Evolutionary conservation across 2,113 vertebrate genomes (phyloP), one percentile per base, ranked within the genome.

Genomic region (Picathartes gymnocephalus): DNA sequence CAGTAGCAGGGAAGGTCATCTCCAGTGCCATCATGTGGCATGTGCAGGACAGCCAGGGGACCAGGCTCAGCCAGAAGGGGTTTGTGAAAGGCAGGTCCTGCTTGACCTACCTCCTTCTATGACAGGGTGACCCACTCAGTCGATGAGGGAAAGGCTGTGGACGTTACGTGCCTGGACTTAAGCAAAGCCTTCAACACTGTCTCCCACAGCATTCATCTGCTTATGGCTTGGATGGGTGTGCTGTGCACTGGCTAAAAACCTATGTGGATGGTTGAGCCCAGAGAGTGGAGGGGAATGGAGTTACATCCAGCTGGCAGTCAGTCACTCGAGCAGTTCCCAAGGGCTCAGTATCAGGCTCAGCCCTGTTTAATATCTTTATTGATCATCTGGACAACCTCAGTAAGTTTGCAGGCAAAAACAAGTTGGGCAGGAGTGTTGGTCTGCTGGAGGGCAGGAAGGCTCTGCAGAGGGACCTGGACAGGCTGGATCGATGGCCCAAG

Each of bases 401-500:
- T 28, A 17, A 35, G 11, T 51, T 30, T 66, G 23, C 33, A 45
- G 4, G 8, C 13, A n/a, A 68, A 39, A 66, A 11, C 24, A 58
- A 30, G 19, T 4, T 24, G 6, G 33, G 6, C 5, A 8, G 45
- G 11, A 58, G 21, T 50, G 19, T 5, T 69, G 33, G 24, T 60
- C 39, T 60, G 23, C 39, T 60, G 44, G 13, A 39, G 28, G 2
- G 12, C 27, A 45, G 15, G 9, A 18, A 39, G 28, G 19, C 17
- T 56, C 35, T 48, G 6, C 31, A 48, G 17, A 48, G 7, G 12
- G 22, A 37, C 48, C 22, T 57, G 37, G 15, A 4, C 53, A 66
- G 16, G n/a, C 20, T 53, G 47, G 9, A 74, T 35, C 0, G 6
- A 28, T 51, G 13, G 14, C 23, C 28, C 1, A 1, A 45, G 19